Evolutionary conservation across 2,888 invertebrate genomes (phyloP), one percentile per base, ranked within the genome.

Genomic region (Camptogramma bilineatum): DNA sequence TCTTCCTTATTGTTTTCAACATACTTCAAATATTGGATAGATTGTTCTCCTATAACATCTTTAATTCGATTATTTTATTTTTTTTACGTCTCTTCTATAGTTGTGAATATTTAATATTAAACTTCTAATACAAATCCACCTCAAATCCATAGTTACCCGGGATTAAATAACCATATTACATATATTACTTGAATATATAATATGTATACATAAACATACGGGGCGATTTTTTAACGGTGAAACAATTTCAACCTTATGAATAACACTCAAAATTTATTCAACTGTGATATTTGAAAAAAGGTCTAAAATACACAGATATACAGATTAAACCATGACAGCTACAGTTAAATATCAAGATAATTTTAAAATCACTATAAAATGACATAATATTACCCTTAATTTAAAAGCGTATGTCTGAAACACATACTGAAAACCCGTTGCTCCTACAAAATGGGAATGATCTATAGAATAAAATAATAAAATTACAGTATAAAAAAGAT

Each of bases 321-420:
- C n/a, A n/a, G n/a, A n/a, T 7, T 39, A 39, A 39, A 39, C 39
- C 34, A 34, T 3, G n/a, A 13, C 4, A 17, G 16, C 44, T 44
- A 44, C 44, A 16, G 8, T 28, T 28, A 31, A 42, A 16, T 44
- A 17, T 44, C 17, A 44, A 44, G 13, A 44, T 16, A 16, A 17
- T 44, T 44, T 44, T 8, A 44, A 44, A 44, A 44, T 44, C 17
- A 44, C 44, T 44, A 17, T 44, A 44, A 44, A 44, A 17, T 17
- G 16, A 44, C 16, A 44, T 17, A 13, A 13, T 39, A 39, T 44
- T 44, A 17, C 44, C 7, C 44, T 8, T 44, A 17, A 8, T 17
- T 17, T 13, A 44, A 44, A 44, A 44, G 8, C 16, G n/a, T n/a
- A 44, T 42, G 2, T 5, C 16, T 16, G 42, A n/a, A 42, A 42